These are phyloP conservation scores for Halocynthia roretzi DNA, from an alignment of 23 tunicate species.

Conservation along the genomic window DNA sequence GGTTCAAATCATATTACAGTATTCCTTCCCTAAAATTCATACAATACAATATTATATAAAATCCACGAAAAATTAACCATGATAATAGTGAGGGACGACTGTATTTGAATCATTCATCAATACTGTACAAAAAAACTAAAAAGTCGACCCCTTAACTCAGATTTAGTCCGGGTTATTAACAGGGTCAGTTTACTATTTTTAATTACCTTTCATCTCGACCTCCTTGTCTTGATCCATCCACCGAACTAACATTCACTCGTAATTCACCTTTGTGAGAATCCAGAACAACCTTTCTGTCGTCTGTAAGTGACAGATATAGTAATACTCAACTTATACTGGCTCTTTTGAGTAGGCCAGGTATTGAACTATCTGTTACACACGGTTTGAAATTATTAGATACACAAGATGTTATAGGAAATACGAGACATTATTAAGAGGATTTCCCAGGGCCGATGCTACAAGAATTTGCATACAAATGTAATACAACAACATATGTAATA, in stretches of 20 bases:
- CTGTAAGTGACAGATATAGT: constrained; percentile 9
- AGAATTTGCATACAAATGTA: neutral
- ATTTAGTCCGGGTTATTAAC: too few species aligned
- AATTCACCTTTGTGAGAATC: constrained; percentile 43
- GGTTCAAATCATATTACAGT: too few species aligned
- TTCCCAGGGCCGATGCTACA: neutral
- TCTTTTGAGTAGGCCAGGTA: neutral
- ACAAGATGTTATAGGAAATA: neutral
- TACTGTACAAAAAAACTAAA: too few species aligned
- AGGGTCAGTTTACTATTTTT: too few species aligned
- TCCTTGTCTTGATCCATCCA: neutral
- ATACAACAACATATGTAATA: neutral
- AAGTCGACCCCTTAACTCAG: too few species aligned
- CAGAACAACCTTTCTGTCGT: constrained; percentile 42
- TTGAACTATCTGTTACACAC: neutral
- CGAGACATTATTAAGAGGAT: neutral
- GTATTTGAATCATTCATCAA: too few species aligned
- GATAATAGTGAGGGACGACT: too few species aligned
- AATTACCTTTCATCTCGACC: too few species aligned
- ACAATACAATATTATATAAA: too few species aligned
- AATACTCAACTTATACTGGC: neutral
- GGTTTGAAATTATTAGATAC: neutral
- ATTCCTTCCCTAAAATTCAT: too few species aligned
- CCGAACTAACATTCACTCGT: constrained; percentile 46
- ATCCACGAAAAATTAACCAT: too few species aligned